Percentiles rank a stretch among this genome's conserved stretches.
Evolutionary conservation across 2,113 vertebrate species (phyloP).

Genomic region (Anhinga rufa): DNA sequence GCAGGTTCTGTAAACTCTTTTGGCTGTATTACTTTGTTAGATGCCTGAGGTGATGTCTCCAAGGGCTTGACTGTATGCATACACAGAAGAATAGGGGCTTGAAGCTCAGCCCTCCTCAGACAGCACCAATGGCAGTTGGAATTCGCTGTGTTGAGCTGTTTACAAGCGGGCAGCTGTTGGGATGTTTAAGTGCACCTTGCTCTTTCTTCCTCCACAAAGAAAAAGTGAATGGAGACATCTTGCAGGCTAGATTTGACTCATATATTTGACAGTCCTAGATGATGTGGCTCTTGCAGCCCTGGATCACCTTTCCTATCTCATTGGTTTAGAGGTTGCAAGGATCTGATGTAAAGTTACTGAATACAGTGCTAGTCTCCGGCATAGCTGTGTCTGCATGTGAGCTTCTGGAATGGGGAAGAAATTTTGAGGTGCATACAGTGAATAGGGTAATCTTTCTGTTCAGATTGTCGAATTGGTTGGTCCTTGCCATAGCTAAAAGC

Average conservation of each 20-base stretch:
- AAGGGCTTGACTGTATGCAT: neutral
- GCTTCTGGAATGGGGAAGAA: neutral
- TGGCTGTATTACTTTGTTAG: neutral
- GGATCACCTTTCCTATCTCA: neutral
- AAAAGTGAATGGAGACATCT: neutral
- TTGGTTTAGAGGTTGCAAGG: neutral
- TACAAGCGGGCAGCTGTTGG: neutral
- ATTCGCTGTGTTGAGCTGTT: neutral
- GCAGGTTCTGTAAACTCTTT: neutral
- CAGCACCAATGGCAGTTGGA: neutral
- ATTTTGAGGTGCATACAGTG: neutral
- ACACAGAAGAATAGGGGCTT: neutral
- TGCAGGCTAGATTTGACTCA: neutral
- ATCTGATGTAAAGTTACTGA: neutral
- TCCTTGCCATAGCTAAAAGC: neutral
- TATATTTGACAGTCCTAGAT: neutral
- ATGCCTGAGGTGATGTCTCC: neutral
- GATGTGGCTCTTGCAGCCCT: neutral
- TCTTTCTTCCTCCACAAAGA: neutral
- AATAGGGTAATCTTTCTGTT: neutral
- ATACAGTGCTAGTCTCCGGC: neutral
- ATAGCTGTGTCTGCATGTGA: neutral
- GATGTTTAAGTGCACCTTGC: neutral
- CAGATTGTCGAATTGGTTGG: neutral
- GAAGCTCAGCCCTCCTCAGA: neutral